Evolutionary conservation across 1,140 invertebrate species (phyloP), one percentile per base, ranked within the genome.

Genomic region (Leptoteleia sp.): DNA sequence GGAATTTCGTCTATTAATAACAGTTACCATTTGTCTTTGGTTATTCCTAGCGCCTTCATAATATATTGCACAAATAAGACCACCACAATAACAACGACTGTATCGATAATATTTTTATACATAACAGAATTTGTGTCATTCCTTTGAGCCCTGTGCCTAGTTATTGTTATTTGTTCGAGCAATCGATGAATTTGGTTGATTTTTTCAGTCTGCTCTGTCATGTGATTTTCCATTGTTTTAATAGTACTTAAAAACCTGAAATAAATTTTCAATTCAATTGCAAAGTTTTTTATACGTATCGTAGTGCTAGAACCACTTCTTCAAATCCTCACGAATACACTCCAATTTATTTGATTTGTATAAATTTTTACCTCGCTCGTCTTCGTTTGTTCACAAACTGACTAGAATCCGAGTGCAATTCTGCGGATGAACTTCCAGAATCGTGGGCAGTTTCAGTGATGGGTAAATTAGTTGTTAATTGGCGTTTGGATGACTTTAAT

Each of bases 391-490:
- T 85, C 43, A 89, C 71, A 11, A 89, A 90, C 59, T 89, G 88
- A 85, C 89, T 90, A 65, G 89, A 90, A 83, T 90, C 89, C 6
- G 89, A 89, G 42, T 89, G 89, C 42, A 83, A 82, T 13, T 87
- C 90, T 3, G 88, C 89, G n/a, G 90, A 90, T 3, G 90, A 91
- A 81, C 89, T 90, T 38, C 84, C 90, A 50, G 87, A 89, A 81
- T 87, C 88, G 33, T 89, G 88, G 54, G 65, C 86, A 47, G 81
- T 77, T 64, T 89, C 89, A 48, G 81, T 76, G 47, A 90, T 78
- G 38, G 89, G 88, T 57, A 88, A 78, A 80, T 89, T 90, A 57
- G 81, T 87, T 16, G 87, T 85, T 12, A 89, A 78, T 67, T 90
- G 89, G 22, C 87, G 82, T 57, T 89, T 90, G 9, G 89, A 89